Evolutionary conservation across 2,113 vertebrate genomes (phyloP), one percentile per base, ranked within the genome.

Genomic region (Cariama cristata): DNA sequence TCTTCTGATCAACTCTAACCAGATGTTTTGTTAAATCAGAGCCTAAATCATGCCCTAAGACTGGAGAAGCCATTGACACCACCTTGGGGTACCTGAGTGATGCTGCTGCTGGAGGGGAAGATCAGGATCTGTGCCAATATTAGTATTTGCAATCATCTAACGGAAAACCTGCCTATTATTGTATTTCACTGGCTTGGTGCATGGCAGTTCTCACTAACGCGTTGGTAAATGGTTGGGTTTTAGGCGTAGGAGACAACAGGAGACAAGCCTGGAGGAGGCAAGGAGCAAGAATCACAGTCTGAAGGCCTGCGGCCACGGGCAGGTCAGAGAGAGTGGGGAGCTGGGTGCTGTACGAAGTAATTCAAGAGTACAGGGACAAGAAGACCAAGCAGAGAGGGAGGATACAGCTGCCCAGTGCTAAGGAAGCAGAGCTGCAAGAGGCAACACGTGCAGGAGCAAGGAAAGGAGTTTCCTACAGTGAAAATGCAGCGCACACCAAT

Each of bases 81-180:
- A 38, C 24, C 8, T 49, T 23, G 38, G 30, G 28, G 6, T 32
- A 72, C 47, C 56, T 1, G 3, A 63, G 15, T 19, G 30, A 68
- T n/a, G 22, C n/a, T 42, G 8, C 14, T 8, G 2, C 8, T 4
- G 4, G 9, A 15, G 17, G 14, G 23, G 3, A 9, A 76, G 26
- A 50, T 38, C 32, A 45, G 21, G 35, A 45, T 27, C 35, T 18
- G 20, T n/a, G 52, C 30, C n/a, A 32, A 6, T 16, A 47, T 42
- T 35, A 53, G 11, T 33, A 38, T n/a, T 40, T 71, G 13, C 30
- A 47, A 7, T 44, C 21, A 76, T 45, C 27, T 50, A 86, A 66
- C 21, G 74, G 59, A 56, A 93, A 67, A 10, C 13, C 5, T 60
- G 23, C 7, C 28, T 52, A 3, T n/a, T 44, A 11, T 6, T 35